Conservation (phyloP, 2,797 vertebrate species). For the Vespertilio murinus region DNA sequence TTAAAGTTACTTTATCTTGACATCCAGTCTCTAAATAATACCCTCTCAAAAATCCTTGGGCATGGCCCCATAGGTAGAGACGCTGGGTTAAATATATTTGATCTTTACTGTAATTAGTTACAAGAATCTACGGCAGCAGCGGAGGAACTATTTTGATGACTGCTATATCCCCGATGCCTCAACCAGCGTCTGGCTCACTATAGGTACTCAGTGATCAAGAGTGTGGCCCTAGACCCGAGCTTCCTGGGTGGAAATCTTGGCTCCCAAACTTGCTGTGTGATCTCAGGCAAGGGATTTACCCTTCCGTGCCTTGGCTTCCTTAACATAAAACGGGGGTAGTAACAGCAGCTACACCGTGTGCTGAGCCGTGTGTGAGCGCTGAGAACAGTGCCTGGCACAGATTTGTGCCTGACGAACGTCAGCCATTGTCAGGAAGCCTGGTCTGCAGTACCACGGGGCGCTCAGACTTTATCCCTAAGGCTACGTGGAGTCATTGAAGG, state of each 20-base stretch:
- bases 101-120: not conserved
- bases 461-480: conserved; percentile 53
- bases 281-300: not conserved
- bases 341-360: not conserved
- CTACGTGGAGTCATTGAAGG: conserved; percentile 39
- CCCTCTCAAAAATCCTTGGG: not conserved
- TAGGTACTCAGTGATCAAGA: not conserved
- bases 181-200: not conserved
- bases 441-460: not conserved
- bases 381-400: not conserved
- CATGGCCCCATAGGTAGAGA: not conserved
- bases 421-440: conserved; percentile 24
- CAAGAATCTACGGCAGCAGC: not conserved
- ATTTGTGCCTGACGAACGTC: not conserved
- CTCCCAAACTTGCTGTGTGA: not conserved
- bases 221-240: not conserved
- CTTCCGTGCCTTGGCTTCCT: not conserved
- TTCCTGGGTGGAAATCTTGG: not conserved
- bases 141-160: not conserved
- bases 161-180: not conserved
- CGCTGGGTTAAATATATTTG: not conserved
- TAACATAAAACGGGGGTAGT: not conserved
- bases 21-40: not conserved
- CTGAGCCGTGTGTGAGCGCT: not conserved
- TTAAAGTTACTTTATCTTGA: not conserved